These are phyloP conservation scores for Archaeoteleia sp. DNA, from an alignment of 2,888 invertebrate species.

Conservation along the genomic window DNA sequence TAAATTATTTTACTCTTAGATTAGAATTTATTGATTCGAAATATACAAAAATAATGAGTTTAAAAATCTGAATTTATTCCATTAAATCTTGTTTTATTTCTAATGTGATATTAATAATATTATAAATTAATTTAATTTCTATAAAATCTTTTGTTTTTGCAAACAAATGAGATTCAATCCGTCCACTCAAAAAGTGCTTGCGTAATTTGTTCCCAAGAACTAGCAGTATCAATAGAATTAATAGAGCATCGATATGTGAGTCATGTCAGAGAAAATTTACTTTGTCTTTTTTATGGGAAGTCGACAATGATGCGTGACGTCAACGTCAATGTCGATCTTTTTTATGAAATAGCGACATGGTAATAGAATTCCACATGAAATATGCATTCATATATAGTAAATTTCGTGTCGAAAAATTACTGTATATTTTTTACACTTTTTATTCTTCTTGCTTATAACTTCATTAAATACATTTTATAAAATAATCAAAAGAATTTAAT, in stretches of 20 bases:
- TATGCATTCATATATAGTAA: constrained; percentile 25
- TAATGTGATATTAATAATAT: no score
- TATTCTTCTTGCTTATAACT: neutral
- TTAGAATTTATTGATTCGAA: no score
- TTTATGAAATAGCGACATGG: constrained; percentile 24
- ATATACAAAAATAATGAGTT: no score
- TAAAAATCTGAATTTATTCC: no score
- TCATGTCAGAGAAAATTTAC: neutral
- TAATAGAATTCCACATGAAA: constrained; percentile 34
- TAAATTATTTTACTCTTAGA: no score
- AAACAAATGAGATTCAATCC: neutral
- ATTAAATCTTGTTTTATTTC: no score
- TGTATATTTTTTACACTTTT: constrained; percentile 10
- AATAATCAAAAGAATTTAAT: no score
- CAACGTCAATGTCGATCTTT: constrained; percentile 23
- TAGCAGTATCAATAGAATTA: constrained; percentile 9
- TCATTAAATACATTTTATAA: neutral
- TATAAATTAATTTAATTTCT: no score
- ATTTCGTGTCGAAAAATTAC: constrained; percentile 23
- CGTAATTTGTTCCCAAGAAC: constrained; percentile 10
- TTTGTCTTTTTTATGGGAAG: constrained; percentile 15
- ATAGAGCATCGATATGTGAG: constrained; percentile 8
- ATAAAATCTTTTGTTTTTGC: constrained; percentile 6
- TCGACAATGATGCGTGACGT: constrained; percentile 27
- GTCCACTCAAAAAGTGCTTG: neutral